Evolutionary conservation across 2,888 invertebrate genomes (phyloP).

Genomic region (Lottia gigantea): DNA sequence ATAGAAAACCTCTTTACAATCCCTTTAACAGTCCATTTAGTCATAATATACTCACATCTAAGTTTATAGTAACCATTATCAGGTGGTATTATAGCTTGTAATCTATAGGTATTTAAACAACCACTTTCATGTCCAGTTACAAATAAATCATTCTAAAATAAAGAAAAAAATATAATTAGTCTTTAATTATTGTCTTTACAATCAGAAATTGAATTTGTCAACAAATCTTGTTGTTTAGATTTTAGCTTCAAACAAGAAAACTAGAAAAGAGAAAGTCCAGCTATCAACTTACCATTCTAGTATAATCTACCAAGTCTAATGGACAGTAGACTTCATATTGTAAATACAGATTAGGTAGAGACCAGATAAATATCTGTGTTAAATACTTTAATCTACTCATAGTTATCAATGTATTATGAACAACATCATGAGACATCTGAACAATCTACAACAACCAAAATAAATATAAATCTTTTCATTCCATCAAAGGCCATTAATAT

Average conservation of each 20-base stretch:
- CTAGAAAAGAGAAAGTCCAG: too few species aligned
- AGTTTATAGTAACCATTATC: slow-evolving; percentile 47
- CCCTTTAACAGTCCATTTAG: too few species aligned
- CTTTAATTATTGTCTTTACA: too few species aligned
- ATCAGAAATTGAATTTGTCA: too few species aligned
- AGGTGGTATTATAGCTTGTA: slow-evolving; percentile 40
- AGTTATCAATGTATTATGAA: slow-evolving; percentile 52
- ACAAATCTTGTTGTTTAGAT: too few species aligned
- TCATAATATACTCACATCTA: slow-evolving; percentile 38
- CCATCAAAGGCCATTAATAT: too few species aligned
- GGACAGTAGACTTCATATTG: slow-evolving; percentile 57
- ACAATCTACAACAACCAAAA: slow-evolving; percentile 38
- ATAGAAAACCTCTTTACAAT: too few species aligned
- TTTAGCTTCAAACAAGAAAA: too few species aligned
- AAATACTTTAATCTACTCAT: slow-evolving; percentile 46
- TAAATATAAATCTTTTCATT: too few species aligned
- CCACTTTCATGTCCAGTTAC: slow-evolving; percentile 60
- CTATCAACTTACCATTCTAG: slow-evolving; percentile 54
- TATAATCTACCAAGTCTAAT: slow-evolving; percentile 49
- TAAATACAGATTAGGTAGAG: slow-evolving; percentile 58
- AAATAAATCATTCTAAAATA: slow-evolving; percentile 49
- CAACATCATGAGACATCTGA: slow-evolving; percentile 57
- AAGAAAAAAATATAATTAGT: neutral
- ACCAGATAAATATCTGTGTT: slow-evolving; percentile 59
- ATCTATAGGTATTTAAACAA: slow-evolving; percentile 43